Base-by-base conservation (phyloP, 2,888 invertebrate species). In the Timandra comae region DNA sequence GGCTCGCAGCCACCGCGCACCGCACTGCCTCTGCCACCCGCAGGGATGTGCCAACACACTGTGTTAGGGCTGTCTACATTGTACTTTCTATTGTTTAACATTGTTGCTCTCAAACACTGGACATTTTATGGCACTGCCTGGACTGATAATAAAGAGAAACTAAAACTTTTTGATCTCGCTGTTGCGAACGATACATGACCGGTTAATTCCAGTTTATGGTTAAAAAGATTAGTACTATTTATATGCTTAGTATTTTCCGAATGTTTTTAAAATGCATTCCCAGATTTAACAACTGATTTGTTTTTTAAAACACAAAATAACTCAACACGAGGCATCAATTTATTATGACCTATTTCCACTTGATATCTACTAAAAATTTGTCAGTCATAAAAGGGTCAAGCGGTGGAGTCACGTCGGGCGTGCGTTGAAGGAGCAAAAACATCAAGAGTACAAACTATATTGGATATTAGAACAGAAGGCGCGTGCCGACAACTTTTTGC, bases 391-490 rank as follows among this genome's bases (percentile, higher is more conserved):
- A 80, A 82, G 82, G 84, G 84, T 82, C 79, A 81, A 77, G 77
- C 75, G 71, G 60, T 49, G 66, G 58, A 73, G 71, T 69, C 78
- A 72, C 70, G 70, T 73, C 68, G 60, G 53, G 53, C 57, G 50
- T 47, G 49, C 49, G 41, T 37, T 35, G 46, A 47, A 53, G 61
- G 49, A 45, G 63, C 80, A 81, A 84, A 84, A 84, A 81, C 63
- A 52, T 49, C 66, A 54, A 56, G 57, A 69, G 65, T 63, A 69
- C 74, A 71, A 81, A 82, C 80, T 81, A 81, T 78, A 82, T 79
- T 81, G 77, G 80, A 84, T 79, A 80, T 84, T 77, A 80, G 76
- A 80, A 70, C 76, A 75, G 71, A 68, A 71, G 72, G 77, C 76
- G 76, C 72, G 76, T 75, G 76, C 74, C 71, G 70, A 62, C 69